These are phyloP conservation scores for Drosophila anomelani DNA, from an alignment of 2,888 invertebrate genomes.

Conservation along the genomic window DNA sequence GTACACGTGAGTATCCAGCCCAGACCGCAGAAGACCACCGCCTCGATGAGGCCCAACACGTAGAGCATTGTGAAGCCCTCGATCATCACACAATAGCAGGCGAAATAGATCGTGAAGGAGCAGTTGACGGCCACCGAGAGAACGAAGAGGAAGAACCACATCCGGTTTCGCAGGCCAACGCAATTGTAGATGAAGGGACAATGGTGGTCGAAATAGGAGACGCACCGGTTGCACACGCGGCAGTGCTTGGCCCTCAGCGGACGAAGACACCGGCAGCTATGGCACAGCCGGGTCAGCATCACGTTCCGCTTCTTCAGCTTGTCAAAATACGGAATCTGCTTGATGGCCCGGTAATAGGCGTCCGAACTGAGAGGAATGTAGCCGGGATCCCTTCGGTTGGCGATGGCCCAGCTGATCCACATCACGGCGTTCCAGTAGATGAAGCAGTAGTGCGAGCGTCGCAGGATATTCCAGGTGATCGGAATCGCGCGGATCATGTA, in stretches of 20 bases:
- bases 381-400: slow-evolving; percentile 95
- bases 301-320: slow-evolving; percentile 95
- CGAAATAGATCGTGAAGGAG: slow-evolving; percentile 94
- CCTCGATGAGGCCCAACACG: slow-evolving; percentile 92
- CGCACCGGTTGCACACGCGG: slow-evolving; percentile 94
- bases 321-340: slow-evolving; percentile 96
- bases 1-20: slow-evolving; percentile 95
- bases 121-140: slow-evolving; percentile 95
- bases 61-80: slow-evolving; percentile 95
- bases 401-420: slow-evolving; percentile 97
- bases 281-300: slow-evolving; percentile 92
- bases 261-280: slow-evolving; percentile 94
- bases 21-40: slow-evolving; percentile 92
- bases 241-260: slow-evolving; percentile 96
- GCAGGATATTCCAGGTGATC: slow-evolving; percentile 94
- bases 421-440: slow-evolving; percentile 95
- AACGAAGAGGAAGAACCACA: slow-evolving; percentile 96
- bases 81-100: slow-evolving; percentile 92
- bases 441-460: slow-evolving; percentile 95
- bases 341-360: slow-evolving; percentile 94
- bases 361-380: slow-evolving; percentile 95
- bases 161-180: slow-evolving; percentile 95
- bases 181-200: slow-evolving; percentile 98
- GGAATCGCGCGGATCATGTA: slow-evolving; percentile 95
- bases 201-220: slow-evolving; percentile 96